Percentiles rank a stretch among this genome's conserved stretches.
Conservation (phyloP, 1,140 invertebrate species). For the Calephelis nemesis region DNA sequence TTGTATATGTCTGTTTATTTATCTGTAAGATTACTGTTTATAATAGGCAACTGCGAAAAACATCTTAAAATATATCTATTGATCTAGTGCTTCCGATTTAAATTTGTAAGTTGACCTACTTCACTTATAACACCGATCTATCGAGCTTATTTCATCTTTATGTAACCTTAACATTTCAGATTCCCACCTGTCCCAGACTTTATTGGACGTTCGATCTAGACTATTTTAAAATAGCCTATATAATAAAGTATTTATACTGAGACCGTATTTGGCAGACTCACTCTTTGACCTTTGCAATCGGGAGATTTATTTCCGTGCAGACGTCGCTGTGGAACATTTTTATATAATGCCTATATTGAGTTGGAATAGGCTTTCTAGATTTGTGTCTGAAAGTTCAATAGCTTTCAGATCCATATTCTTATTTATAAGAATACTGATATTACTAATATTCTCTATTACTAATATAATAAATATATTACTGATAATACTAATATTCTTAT, state of each 20-base stretch:
- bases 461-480: neutral
- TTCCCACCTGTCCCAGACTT: conserved; percentile 7
- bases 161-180: conserved; percentile 4
- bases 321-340: conserved; percentile 20
- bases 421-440: neutral
- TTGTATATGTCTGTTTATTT: too few relatives aligned
- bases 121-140: neutral
- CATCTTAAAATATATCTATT: too few relatives aligned
- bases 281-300: conserved; percentile 30
- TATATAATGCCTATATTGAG: conserved; percentile 20
- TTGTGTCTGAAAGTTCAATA: conserved; percentile 5
- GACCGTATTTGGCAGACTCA: conserved; percentile 27
- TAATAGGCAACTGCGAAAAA: too few relatives aligned
- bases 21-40: too few relatives aligned
- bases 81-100: too few relatives aligned
- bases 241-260: conserved; percentile 29
- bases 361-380: conserved; percentile 12
- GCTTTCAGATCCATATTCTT: conserved; percentile 1
- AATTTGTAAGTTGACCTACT: too few relatives aligned
- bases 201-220: conserved; percentile 17
- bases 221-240: conserved; percentile 17
- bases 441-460: neutral
- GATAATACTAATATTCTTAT: neutral
- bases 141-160: neutral
- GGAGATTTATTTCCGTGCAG: conserved; percentile 29